Conservation (phyloP, 1,140 invertebrate genomes). For the Anastrepha obliqua region DNA sequence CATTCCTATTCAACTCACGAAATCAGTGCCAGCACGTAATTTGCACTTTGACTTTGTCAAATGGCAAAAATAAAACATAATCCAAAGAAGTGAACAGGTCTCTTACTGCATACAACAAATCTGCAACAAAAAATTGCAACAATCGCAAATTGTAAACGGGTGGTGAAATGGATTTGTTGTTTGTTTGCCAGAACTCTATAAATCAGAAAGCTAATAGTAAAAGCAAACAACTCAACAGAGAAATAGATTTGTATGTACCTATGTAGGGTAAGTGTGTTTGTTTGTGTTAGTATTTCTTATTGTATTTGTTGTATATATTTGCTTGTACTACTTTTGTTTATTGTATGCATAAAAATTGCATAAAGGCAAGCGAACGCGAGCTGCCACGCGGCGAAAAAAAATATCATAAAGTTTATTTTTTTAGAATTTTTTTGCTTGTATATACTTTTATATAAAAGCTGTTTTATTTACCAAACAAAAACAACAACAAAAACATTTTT, state of each 20-base stretch:
- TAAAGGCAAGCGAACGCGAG: not conserved
- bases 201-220: slow-evolving; percentile 8
- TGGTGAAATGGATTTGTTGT: not conserved
- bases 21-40: not conserved
- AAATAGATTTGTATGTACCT: too few species aligned
- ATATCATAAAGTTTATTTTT: not conserved
- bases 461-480: too few species aligned
- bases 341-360: too few species aligned
- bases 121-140: not conserved
- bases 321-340: too few species aligned
- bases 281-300: not conserved
- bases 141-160: not conserved
- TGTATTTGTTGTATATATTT: not conserved
- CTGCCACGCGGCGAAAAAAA: slow-evolving; percentile 1
- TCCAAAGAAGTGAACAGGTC: not conserved
- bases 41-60: slow-evolving; percentile 38
- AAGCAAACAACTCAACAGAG: not conserved
- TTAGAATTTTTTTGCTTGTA: not conserved
- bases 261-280: not conserved
- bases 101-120: not conserved
- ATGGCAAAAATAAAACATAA: slow-evolving; percentile 18
- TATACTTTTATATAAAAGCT: too few species aligned
- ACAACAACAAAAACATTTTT: not conserved
- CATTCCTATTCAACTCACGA: not conserved
- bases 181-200: not conserved